Percentiles rank a stretch among this genome's conserved stretches.
These are phyloP conservation scores for Pristionchus mayeri DNA, from an alignment of 2,888 invertebrate genomes.

Conservation along the genomic window DNA sequence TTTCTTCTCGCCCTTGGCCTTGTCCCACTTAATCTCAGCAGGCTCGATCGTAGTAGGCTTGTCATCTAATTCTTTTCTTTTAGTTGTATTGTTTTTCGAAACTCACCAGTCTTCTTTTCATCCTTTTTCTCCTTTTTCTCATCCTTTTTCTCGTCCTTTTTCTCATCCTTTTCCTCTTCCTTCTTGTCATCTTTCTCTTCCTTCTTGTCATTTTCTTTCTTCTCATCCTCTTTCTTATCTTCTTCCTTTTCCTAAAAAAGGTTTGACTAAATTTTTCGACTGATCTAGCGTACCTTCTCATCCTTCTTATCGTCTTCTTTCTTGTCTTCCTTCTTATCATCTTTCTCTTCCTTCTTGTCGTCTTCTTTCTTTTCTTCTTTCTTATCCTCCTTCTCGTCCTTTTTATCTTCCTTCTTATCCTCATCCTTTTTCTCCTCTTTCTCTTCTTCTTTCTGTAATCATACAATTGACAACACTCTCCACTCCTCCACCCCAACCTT, in stretches of 20 bases:
- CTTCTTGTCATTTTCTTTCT: neutral
- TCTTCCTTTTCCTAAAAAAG: neutral
- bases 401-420: neutral
- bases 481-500: neutral
- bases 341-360: neutral
- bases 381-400: neutral
- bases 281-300: neutral
- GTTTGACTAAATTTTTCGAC: too few species aligned
- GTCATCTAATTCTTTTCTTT: slow-evolving; percentile 7
- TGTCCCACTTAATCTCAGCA: slow-evolving; percentile 26
- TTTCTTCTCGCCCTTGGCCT: slow-evolving; percentile 38
- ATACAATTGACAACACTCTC: too few species aligned
- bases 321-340: neutral
- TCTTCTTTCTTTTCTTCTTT: slow-evolving; percentile 6
- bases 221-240: neutral
- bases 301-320: neutral
- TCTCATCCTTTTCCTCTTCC: neutral
- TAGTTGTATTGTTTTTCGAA: too few species aligned
- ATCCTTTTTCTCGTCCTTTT: neutral
- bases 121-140: slow-evolving; percentile 37
- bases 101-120: neutral
- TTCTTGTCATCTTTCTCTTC: neutral
- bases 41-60: slow-evolving; percentile 14
- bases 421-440: neutral
- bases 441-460: neutral